Conservation (phyloP, 2,113 vertebrate genomes). For the Erythrolamprus reginae region DNA sequence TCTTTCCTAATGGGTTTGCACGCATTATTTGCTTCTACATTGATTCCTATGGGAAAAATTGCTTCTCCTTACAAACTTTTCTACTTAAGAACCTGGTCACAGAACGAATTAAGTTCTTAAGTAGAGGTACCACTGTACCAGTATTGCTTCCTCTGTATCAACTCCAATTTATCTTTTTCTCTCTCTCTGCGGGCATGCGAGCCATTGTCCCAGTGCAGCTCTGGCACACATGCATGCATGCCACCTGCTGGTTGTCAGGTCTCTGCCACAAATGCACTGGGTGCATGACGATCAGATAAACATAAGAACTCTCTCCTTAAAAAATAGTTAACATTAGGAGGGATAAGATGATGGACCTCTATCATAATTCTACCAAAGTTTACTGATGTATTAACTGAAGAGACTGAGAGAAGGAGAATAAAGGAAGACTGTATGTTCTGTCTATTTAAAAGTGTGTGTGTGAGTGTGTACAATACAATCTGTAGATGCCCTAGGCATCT, state of each 20-base stretch:
- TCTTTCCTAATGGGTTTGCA: too few species aligned
- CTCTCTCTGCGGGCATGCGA: neutral
- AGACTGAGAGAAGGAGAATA: neutral
- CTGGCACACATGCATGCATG: too few species aligned
- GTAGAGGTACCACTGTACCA: too few species aligned
- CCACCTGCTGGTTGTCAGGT: too few species aligned
- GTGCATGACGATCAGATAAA: neutral
- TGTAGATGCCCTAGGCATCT: neutral
- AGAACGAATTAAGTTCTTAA: too few species aligned
- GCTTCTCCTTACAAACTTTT: too few species aligned
- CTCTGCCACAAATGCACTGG: too few species aligned
- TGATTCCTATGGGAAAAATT: too few species aligned
- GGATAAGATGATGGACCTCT: neutral
- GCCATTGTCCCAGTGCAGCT: too few species aligned
- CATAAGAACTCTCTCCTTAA: neutral
- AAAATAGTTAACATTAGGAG: neutral
- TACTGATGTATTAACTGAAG: neutral
- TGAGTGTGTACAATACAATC: neutral
- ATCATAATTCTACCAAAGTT: neutral
- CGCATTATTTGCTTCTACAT: too few species aligned
- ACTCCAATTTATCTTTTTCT: neutral
- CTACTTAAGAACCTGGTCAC: too few species aligned
- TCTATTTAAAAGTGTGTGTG: neutral
- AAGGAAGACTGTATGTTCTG: neutral
- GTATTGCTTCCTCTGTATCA: neutral